Evolutionary conservation across 2,797 vertebrate genomes (phyloP), one percentile per base, ranked within the genome.

Genomic region (Muscicapa comitata): DNA sequence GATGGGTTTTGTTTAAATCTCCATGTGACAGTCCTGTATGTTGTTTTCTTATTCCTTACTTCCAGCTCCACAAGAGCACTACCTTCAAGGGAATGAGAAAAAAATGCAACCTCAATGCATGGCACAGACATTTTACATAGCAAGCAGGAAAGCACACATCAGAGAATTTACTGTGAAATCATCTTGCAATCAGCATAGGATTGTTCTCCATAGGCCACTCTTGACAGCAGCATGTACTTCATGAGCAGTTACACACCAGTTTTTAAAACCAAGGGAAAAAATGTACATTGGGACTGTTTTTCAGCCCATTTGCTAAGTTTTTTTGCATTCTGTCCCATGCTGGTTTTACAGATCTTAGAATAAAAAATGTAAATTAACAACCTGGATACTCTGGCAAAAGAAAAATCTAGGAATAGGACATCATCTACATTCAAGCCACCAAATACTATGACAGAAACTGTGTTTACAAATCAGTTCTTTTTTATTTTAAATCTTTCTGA

Each of bases 401-500:
- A 88, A 95, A 97, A 92, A 97, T 95, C 83, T 97, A 94, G 90
- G 80, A 95, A 96, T 95, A 92, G 80, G 95, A 71, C 75, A 73
- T 40, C 87, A 89, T 91, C 96, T 96, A 79, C 18, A 25, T 92
- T 93, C 88, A 88, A 94, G 84, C 88, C 95, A 96, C 91, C 90
- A 98, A 97, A 97, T 94, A 88, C 94, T 94, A 95, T 70, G 96
- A 97, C 97, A 96, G 98, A 97, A 98, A 97, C 94, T 91, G 85
- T 98, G 98, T 99, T 99, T 99, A 99, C 98, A 98, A 98, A 94
- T 93, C 70, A 97, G 93, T 97, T 94, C 82, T 97, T 97, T 92
- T 97, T 97, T 94, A 97, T 97, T 98, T 97, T 95, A 96, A 98
- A 98, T 96, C 89, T 97, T 98, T 98, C 93, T 92, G 96, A 97